Conservation (phyloP, 2,888 invertebrate species). For the Cremastinae sp. region DNA sequence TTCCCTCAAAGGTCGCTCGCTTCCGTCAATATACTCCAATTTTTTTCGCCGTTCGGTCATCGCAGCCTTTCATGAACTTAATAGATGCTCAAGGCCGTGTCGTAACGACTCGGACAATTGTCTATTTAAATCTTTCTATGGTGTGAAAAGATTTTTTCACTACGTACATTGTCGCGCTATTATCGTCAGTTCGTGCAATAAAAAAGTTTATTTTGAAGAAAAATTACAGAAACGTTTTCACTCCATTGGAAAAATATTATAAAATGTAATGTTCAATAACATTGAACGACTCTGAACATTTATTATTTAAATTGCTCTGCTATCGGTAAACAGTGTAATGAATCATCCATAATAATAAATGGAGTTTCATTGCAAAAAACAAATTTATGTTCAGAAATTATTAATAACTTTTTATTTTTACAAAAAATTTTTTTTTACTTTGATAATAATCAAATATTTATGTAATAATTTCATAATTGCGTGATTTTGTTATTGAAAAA, state of each 20-base stretch:
- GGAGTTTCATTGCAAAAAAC: too few relatives aligned
- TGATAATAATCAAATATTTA: background rate
- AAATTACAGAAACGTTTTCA: too few relatives aligned
- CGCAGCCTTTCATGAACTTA: conserved; percentile 50
- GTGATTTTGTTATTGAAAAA: too few relatives aligned
- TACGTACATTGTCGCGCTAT: background rate
- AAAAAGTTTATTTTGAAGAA: too few relatives aligned
- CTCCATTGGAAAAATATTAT: too few relatives aligned
- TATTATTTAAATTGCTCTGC: too few relatives aligned
- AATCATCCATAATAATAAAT: too few relatives aligned
- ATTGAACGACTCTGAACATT: too few relatives aligned
- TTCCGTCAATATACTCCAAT: conserved; percentile 77
- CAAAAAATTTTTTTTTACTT: background rate
- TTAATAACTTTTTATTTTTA: background rate
- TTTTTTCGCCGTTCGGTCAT: conserved; percentile 68
- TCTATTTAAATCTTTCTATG: conserved; percentile 27
- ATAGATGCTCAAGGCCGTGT: conserved; percentile 67
- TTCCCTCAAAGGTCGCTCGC: conserved; percentile 65
- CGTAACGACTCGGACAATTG: conserved; percentile 53
- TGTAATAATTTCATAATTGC: too few relatives aligned
- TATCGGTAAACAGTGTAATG: too few relatives aligned
- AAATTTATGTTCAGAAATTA: too few relatives aligned
- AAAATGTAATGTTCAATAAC: too few relatives aligned
- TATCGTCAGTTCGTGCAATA: background rate
- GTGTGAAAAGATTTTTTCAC: conserved; percentile 16